phyloP scores from a whole-genome alignment of 2,797 vertebrate genomes.

The Karalla daura region DNA sequence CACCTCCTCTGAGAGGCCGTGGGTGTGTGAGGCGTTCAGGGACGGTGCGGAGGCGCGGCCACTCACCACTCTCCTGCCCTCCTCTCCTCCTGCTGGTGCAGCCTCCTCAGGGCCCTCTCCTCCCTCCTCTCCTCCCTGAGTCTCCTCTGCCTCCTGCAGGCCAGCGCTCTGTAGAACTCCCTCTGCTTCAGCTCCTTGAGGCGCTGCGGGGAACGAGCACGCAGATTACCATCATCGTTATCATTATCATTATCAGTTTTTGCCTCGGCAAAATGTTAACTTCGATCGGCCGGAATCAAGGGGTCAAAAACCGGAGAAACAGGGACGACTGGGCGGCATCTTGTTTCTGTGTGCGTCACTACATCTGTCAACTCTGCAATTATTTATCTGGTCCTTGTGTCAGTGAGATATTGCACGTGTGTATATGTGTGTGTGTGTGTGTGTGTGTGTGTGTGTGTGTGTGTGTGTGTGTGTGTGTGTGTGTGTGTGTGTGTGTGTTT shows the following conservation, averaged over 20 bases:
- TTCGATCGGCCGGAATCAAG: background rate
- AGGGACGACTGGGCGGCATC: background rate
- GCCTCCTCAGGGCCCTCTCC: slow-evolving; percentile 58
- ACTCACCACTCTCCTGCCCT: slow-evolving; percentile 63
- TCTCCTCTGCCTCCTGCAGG: slow-evolving; percentile 75
- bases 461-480: slow-evolving; percentile 10
- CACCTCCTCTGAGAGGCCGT: too few relatives aligned
- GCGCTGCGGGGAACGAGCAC: slow-evolving; percentile 57
- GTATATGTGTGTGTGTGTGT: slow-evolving; percentile 24
- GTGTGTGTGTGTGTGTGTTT: slow-evolving; percentile 16
- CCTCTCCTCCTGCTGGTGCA: slow-evolving; percentile 61
- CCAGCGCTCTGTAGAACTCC: slow-evolving; percentile 76
- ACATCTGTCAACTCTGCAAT: slow-evolving; percentile 14
- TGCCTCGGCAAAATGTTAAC: background rate
- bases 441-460: slow-evolving; percentile 17
- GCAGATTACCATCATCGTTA: background rate
- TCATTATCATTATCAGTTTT: background rate
- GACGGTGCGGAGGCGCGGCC: background rate
- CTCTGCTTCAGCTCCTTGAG: slow-evolving; percentile 81
- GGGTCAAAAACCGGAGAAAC: slow-evolving; percentile 4
- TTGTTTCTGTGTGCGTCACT: background rate
- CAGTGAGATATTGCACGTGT: background rate
- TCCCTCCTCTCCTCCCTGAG: slow-evolving; percentile 69
- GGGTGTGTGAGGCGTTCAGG: too few relatives aligned
- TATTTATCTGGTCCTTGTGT: slow-evolving; percentile 23